Base-by-base conservation (phyloP, 1,140 invertebrate genomes). In the Subanguina moxae region DNA sequence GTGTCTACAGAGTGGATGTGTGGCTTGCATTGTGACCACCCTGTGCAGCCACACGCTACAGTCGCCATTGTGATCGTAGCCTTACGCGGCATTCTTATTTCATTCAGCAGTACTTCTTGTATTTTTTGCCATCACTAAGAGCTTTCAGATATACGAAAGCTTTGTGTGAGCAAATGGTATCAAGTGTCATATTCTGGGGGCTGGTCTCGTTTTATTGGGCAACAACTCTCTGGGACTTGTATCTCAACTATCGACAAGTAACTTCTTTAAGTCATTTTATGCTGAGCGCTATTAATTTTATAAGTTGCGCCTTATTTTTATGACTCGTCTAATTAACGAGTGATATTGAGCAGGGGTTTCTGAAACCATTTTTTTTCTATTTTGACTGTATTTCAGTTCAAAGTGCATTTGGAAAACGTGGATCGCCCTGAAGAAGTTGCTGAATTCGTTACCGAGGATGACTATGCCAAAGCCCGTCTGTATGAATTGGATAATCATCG, bases 401-500 rank as follows among this genome's bases (percentile, higher is more conserved):
- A 43, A 62, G 64, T 79, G 8, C 78, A 82, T 57, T 46, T 32
- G 30, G 46, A 71, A 13, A 75, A 59, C 43, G 76, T 70, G 42
- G 75, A 82, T 46, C 71, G 79, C 19, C 79, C 79, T 64, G 57
- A 58, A 23, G 32, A 64, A 23, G 67, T 82, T 21, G 45, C 46
- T n/a, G 77, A 77, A 23, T 67, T 81, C 11, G 81, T 81, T 64
- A 66, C 62, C 5, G 72, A 70, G 0, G 63, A 77, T 19, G 78
- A 82, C 32, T 81, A 73, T 57, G 64, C 48, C 45, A 82, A 77
- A 28, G 79, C 79, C 15, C 68, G 80, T 13, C 23, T 56, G 13
- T 81, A 81, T 71, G 71, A 74, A 62, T 59, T 81, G 7, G 79
- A 78, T 65, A 79, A 77, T 21, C 76, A 76, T 57, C 46, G 61